A percentile compares a stretch with the other conserved stretches of the same genome.
Evolutionary conservation across 2,797 vertebrate species (phyloP).

Genomic region (Anguilla marmorata): DNA sequence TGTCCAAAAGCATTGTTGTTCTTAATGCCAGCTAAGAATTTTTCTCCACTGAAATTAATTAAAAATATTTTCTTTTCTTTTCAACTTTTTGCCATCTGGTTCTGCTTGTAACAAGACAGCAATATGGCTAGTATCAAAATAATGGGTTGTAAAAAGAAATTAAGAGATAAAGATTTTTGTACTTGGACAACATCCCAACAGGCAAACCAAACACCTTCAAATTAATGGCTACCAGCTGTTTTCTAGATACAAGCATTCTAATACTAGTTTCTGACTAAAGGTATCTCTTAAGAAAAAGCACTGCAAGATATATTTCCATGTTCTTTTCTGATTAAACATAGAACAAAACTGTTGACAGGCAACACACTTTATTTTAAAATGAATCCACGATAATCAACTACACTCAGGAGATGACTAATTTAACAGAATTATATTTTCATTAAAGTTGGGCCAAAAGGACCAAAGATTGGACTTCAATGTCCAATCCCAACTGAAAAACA

Average conservation of each 20-base stretch:
- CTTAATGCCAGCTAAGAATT: not conserved
- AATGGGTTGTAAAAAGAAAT: slow-evolving; percentile 31
- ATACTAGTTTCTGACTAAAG: slow-evolving; percentile 41
- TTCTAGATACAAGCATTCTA: slow-evolving; percentile 40
- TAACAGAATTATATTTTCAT: not conserved
- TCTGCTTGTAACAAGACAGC: not conserved
- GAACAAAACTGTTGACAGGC: not conserved
- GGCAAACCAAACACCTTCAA: slow-evolving; percentile 58
- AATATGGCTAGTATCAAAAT: slow-evolving; percentile 17
- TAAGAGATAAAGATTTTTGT: slow-evolving; percentile 28
- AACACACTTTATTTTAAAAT: not conserved
- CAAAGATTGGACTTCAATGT: not conserved
- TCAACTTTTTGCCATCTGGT: not conserved
- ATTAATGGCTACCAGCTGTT: slow-evolving; percentile 65
- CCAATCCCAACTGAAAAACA: not conserved
- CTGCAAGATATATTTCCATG: not conserved
- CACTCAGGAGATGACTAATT: not conserved
- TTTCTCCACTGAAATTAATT: not conserved
- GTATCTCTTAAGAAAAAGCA: not conserved
- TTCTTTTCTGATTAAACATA: not conserved
- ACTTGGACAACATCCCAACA: slow-evolving; percentile 58
- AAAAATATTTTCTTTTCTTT: not conserved
- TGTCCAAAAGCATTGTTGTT: not conserved
- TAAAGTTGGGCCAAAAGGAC: not conserved
- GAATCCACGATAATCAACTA: not conserved